phyloP scores from a whole-genome alignment of 1,140 invertebrate species.

The Procambarus clarkii region DNA sequence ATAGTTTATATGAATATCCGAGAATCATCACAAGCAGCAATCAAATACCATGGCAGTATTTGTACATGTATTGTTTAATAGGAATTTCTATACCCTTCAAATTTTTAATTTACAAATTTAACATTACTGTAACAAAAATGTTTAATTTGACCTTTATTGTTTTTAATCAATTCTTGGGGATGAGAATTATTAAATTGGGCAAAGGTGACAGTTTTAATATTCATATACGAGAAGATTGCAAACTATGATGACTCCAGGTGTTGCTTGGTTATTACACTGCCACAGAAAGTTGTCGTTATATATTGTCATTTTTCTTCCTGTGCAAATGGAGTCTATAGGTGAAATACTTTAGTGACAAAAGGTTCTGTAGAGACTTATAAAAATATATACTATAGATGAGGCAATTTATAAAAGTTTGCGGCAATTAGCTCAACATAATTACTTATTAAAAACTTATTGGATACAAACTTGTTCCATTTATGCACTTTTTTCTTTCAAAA shows the following conservation, averaged over 20 bases:
- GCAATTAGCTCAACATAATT: neutral
- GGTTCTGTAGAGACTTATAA: neutral
- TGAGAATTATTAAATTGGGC: no score
- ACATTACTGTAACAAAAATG: no score
- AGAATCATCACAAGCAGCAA: conserved; percentile 10
- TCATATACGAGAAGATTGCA: conserved; percentile 2
- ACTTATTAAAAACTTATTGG: neutral
- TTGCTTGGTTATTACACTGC: conserved; percentile 33
- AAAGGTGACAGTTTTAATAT: no score
- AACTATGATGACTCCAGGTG: conserved; percentile 34
- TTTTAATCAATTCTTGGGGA: no score
- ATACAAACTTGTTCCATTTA: neutral
- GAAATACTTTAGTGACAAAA: neutral
- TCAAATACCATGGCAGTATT: neutral
- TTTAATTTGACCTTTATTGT: no score
- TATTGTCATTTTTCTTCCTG: conserved; percentile 25
- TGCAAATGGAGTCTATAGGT: conserved; percentile 45
- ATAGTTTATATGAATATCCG: conserved; percentile 30
- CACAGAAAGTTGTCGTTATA: conserved; percentile 36
- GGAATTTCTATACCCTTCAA: neutral
- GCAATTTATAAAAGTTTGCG: conserved; percentile 3
- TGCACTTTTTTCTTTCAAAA: neutral
- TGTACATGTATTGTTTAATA: neutral
- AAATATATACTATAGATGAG: neutral
- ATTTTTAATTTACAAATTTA: no score